phyloP scores from a whole-genome alignment of 1,140 invertebrate species.

The Diorhabda carinulata region DNA sequence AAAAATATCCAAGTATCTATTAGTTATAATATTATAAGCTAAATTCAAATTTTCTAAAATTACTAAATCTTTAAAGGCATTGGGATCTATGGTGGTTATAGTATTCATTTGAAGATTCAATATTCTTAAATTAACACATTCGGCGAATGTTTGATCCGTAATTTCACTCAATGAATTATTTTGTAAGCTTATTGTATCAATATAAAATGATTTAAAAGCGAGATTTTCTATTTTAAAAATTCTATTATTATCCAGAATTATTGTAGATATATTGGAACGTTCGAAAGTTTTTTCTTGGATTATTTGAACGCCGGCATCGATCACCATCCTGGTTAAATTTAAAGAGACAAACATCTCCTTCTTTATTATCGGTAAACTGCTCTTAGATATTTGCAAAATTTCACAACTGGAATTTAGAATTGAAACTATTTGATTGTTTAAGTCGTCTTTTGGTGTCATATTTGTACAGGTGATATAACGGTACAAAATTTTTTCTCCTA shows the following conservation, averaged over 20 bases:
- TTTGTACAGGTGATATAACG: slow-evolving; percentile 4
- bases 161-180: slow-evolving; percentile 10
- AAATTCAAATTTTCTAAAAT: slow-evolving; percentile 9
- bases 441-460: slow-evolving; percentile 6
- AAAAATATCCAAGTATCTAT: background rate
- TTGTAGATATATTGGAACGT: slow-evolving; percentile 1
- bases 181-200: slow-evolving; percentile 4
- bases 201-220: slow-evolving; percentile 8
- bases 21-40: slow-evolving; percentile 14
- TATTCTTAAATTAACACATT: slow-evolving; percentile 8
- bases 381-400: slow-evolving; percentile 15
- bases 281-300: slow-evolving; percentile 17
- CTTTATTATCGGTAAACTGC: slow-evolving; percentile 13
- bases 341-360: slow-evolving; percentile 12
- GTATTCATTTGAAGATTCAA: slow-evolving; percentile 16
- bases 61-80: slow-evolving; percentile 7
- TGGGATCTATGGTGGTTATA: slow-evolving; percentile 7
- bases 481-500: background rate
- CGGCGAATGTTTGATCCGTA: slow-evolving; percentile 3
- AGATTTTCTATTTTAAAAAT: slow-evolving; percentile 11
- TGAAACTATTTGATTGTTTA: background rate
- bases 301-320: slow-evolving; percentile 15
- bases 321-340: slow-evolving; percentile 9
- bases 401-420: slow-evolving; percentile 5
- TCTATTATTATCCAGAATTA: slow-evolving; percentile 15